A percentile compares a stretch with the other conserved stretches of the same genome.
Evolutionary conservation across 2,797 vertebrate species (phyloP).

Genomic region (Rhabdophis nuchalis): DNA sequence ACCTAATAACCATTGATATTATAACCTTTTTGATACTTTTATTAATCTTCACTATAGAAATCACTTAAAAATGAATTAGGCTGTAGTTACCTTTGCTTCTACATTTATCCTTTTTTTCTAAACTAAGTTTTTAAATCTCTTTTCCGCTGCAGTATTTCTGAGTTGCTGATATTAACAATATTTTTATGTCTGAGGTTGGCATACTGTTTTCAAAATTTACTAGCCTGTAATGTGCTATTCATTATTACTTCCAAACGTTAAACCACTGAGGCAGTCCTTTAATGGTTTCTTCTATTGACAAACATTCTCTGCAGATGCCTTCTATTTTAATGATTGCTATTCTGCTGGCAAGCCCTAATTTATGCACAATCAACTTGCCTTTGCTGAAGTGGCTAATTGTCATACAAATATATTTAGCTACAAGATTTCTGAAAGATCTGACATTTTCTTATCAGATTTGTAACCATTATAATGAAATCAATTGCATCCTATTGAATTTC

Average conservation of each 20-base stretch:
- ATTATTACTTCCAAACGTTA: slow-evolving; percentile 35
- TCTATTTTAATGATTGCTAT: slow-evolving; percentile 41
- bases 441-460: background rate
- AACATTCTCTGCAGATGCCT: slow-evolving; percentile 18
- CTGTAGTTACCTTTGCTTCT: slow-evolving; percentile 12
- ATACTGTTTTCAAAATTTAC: slow-evolving; percentile 19
- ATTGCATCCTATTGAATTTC: background rate
- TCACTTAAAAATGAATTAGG: slow-evolving; percentile 14
- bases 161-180: slow-evolving; percentile 25
- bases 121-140: slow-evolving; percentile 25
- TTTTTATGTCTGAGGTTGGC: slow-evolving; percentile 30
- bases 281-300: slow-evolving; percentile 34
- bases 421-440: background rate
- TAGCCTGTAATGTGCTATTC: slow-evolving; percentile 26
- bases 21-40: slow-evolving; percentile 12
- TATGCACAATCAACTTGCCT: background rate
- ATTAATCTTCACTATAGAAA: slow-evolving; percentile 19
- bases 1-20: background rate
- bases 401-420: slow-evolving; percentile 1
- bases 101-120: slow-evolving; percentile 18
- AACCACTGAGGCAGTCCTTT: slow-evolving; percentile 31
- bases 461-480: slow-evolving; percentile 6
- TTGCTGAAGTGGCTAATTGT: slow-evolving; percentile 35
- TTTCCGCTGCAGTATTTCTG: slow-evolving; percentile 2
- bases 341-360: slow-evolving; percentile 32